Conservation (phyloP, 2,113 vertebrate species). For the Aptenodytes patagonicus region DNA sequence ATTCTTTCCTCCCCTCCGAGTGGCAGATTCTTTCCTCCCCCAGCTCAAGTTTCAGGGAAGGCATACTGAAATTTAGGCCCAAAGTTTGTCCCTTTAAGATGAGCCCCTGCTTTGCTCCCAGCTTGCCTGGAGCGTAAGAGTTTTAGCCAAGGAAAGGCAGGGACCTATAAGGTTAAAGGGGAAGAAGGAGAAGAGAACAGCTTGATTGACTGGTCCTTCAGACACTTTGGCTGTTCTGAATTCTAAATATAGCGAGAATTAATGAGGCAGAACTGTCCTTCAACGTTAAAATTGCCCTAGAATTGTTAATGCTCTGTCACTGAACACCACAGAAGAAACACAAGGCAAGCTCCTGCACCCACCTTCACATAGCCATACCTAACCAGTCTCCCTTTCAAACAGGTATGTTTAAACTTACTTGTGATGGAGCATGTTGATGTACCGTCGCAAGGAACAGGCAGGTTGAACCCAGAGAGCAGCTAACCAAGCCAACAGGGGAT, state of each 20-base stretch:
- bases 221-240: not conserved
- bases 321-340: not conserved
- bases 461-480: not conserved
- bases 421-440: not conserved
- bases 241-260: not conserved
- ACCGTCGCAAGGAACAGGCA: fast-evolving
- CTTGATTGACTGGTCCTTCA: not conserved
- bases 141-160: not conserved
- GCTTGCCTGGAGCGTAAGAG: not conserved
- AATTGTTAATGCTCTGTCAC: not conserved
- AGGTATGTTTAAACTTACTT: not conserved
- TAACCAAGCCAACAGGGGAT: not conserved
- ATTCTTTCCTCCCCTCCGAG: not conserved
- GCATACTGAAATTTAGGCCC: not conserved
- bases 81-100: not conserved
- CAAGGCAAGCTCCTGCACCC: not conserved
- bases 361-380: not conserved
- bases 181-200: not conserved
- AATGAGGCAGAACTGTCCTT: not conserved
- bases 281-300: not conserved
- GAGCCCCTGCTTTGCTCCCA: not conserved
- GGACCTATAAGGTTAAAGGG: not conserved
- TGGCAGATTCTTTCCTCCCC: not conserved
- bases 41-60: not conserved
- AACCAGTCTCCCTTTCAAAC: not conserved